Percentiles rank a stretch among this genome's conserved stretches.
Evolutionary conservation across 1,140 invertebrate species (phyloP).

Genomic region (Hypothenemus hampei): DNA sequence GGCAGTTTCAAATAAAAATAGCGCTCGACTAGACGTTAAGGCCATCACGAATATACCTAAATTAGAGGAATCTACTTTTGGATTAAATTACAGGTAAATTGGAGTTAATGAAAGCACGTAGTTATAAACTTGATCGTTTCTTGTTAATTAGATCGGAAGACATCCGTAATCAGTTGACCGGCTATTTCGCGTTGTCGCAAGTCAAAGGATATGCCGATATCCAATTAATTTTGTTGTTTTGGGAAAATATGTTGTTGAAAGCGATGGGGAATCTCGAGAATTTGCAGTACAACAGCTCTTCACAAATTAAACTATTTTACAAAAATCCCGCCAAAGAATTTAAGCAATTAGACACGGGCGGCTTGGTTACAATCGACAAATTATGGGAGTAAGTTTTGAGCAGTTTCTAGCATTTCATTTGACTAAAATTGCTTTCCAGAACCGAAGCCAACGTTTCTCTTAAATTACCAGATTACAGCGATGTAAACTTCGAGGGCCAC

Average conservation of each 20-base stretch:
- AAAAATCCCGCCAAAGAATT: conserved; percentile 50
- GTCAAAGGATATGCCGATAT: conserved; percentile 35
- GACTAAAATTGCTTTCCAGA: conserved; percentile 32
- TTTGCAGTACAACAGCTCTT: conserved; percentile 33
- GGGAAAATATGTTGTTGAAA: conserved; percentile 48
- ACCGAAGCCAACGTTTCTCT: conserved; percentile 55
- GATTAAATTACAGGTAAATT: conserved; percentile 35
- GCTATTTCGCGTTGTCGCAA: conserved; percentile 27
- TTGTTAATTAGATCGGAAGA: too few relatives aligned
- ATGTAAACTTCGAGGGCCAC: conserved; percentile 50
- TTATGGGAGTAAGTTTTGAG: conserved; percentile 46
- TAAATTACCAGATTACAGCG: conserved; percentile 46
- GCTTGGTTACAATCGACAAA: conserved; percentile 51
- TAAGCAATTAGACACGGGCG: conserved; percentile 49
- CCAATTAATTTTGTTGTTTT: conserved; percentile 38
- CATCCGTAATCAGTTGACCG: not conserved
- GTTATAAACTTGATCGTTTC: too few relatives aligned
- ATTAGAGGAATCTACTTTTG: conserved; percentile 36
- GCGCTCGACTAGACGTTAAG: conserved; percentile 31
- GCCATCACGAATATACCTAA: conserved; percentile 37
- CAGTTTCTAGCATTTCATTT: not conserved
- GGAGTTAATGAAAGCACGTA: too few relatives aligned
- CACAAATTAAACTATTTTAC: conserved; percentile 44
- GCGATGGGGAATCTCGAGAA: conserved; percentile 40
- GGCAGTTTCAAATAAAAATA: conserved; percentile 23